Evolutionary conservation across 2,113 vertebrate genomes (phyloP), one percentile per base, ranked within the genome.

Genomic region (Nyctereutes procyonoides): DNA sequence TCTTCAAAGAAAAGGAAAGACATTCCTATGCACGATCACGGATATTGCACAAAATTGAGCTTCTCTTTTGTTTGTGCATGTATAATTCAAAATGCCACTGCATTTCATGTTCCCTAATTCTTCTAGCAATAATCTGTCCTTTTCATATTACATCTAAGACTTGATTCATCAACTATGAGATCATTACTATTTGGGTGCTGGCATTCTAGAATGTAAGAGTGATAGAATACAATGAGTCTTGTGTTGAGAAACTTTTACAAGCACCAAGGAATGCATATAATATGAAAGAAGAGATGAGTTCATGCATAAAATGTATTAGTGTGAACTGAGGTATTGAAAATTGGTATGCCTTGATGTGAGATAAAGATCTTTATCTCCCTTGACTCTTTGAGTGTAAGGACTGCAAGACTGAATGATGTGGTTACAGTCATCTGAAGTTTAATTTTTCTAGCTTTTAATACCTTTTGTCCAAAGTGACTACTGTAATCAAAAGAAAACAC

Each of bases 271-370:
- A 97, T 97, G 96, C 87, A 81, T 51, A 73, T 88, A 94, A 35
- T 93, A 56, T 93, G 77, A 98, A 97, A 95, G 81, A 89, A 95
- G 94, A 97, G 95, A 97, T 82, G 97, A 98, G 95, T 96, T 98
- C 38, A 62, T 96, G 96, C 90, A 96, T 97, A 95, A 97, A 96
- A 73, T 93, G 79, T 96, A 93, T 97, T 86, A 96, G 96, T 96
- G 90, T 96, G 96, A 98, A 97, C 62, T 93, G 94, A 97, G 88
- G 96, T 97, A 95, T 96, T 85, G 94, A 92, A 96, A 88, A 97
- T 93, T 79, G 93, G 88, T 65, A 83, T 96, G 94, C 76, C 95
- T 96, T 97, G 90, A 97, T 98, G 95, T 97, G 93, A 97, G 85
- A 58, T 82, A 97, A 97, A 97, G 89, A 86, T 19, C 71, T 92